Evolutionary conservation across 2,113 vertebrate species (phyloP).

Genomic region (Carollia perspicillata): DNA sequence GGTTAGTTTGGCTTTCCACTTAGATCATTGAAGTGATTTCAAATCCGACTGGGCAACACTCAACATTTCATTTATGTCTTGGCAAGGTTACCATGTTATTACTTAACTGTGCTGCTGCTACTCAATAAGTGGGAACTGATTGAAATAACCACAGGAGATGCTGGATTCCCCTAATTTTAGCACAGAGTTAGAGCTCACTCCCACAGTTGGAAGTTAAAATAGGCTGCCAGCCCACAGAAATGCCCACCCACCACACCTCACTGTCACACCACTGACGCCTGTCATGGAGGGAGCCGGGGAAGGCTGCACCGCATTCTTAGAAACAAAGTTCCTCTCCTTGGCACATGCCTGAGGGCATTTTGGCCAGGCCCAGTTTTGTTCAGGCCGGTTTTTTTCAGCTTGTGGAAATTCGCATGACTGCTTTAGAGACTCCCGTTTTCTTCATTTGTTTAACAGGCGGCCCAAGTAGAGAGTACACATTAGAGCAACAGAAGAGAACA

Average conservation of each 20-base stretch:
- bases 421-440: background rate
- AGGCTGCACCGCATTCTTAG: conserved; percentile 40
- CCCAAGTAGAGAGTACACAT: background rate
- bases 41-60: conserved; percentile 68
- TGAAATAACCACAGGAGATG: conserved; percentile 77
- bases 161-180: conserved; percentile 77
- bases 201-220: conserved; percentile 77
- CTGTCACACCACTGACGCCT: conserved; percentile 70
- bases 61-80: conserved; percentile 72
- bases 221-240: conserved; percentile 76
- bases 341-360: conserved; percentile 42
- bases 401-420: background rate
- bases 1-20: conserved; percentile 63
- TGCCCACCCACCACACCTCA: conserved; percentile 76
- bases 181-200: conserved; percentile 75
- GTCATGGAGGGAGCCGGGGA: conserved; percentile 44
- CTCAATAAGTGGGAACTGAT: conserved; percentile 77
- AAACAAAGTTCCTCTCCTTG: conserved; percentile 41
- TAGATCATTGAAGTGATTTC: conserved; percentile 69
- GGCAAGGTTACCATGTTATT: conserved; percentile 74
- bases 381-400: background rate
- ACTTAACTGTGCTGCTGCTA: conserved; percentile 73
- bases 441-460: conserved; percentile 25
- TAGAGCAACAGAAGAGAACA: background rate
- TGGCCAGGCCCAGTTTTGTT: background rate